These are phyloP conservation scores for Hyperoplus immaculatus DNA, from an alignment of 2,797 vertebrate species.

Conservation along the genomic window DNA sequence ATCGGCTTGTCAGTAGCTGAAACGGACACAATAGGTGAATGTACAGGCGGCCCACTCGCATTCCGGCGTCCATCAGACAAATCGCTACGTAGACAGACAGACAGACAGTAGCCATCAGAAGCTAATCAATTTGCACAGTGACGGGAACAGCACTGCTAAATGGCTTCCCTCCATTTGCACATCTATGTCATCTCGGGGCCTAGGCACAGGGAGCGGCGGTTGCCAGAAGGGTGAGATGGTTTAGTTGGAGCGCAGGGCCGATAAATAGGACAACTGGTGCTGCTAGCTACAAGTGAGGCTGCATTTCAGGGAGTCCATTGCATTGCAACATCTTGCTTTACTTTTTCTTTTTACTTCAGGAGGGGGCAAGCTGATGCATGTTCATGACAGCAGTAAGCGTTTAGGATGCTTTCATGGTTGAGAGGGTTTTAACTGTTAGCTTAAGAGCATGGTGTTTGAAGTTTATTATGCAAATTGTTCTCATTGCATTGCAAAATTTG, in stretches of 20 bases:
- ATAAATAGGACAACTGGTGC: slow-evolving; percentile 64
- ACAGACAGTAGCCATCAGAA: slow-evolving; percentile 36
- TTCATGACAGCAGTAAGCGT: slow-evolving; percentile 28
- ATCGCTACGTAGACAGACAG: background rate
- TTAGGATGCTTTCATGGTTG: slow-evolving; percentile 35
- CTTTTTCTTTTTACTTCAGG: slow-evolving; percentile 22
- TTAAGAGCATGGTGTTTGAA: slow-evolving; percentile 11
- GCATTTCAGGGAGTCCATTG: slow-evolving; percentile 19
- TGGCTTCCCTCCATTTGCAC: slow-evolving; percentile 59
- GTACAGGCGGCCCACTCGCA: slow-evolving; percentile 49
- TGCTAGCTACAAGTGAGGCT: slow-evolving; percentile 40
- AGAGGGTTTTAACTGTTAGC: slow-evolving; percentile 39
- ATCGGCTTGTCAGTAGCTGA: slow-evolving; percentile 42
- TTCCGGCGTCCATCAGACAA: slow-evolving; percentile 58
- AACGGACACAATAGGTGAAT: slow-evolving; percentile 67
- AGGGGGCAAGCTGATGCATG: slow-evolving; percentile 18
- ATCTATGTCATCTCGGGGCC: slow-evolving; percentile 49
- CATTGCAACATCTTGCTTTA: slow-evolving; percentile 11
- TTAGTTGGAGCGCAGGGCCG: slow-evolving; percentile 37
- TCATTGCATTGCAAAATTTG: background rate
- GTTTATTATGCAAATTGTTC: background rate
- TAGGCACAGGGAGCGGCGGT: slow-evolving; percentile 1
- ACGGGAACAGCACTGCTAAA: slow-evolving; percentile 59
- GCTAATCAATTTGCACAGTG: slow-evolving; percentile 69
- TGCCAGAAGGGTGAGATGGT: slow-evolving; percentile 48